A percentile compares a stretch with the other conserved stretches of the same genome.
Conservation (phyloP, 64 coral and sea anemone genomes). For the Porites australiensis region DNA sequence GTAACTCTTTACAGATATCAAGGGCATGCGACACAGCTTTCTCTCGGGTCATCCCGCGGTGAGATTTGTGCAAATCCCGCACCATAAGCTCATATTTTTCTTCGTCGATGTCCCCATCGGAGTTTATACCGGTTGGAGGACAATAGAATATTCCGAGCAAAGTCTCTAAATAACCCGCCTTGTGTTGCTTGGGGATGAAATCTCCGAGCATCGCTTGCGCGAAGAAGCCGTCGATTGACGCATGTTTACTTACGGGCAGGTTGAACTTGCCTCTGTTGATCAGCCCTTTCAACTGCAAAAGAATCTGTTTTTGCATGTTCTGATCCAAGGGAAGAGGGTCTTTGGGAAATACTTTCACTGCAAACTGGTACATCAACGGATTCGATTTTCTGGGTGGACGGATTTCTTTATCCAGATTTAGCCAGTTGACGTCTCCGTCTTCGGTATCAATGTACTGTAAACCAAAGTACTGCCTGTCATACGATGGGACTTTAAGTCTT, state of each 20-base stretch:
- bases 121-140: constrained; percentile 81
- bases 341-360: constrained; percentile 79
- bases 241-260: constrained; percentile 66
- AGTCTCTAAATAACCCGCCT: constrained; percentile 79
- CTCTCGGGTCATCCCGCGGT: constrained; percentile 73
- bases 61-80: constrained; percentile 79
- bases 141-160: constrained; percentile 73
- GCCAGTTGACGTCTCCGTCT: constrained; percentile 84
- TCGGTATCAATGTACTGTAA: constrained; percentile 76
- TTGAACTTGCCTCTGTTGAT: constrained; percentile 81
- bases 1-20: constrained; percentile 56
- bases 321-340: constrained; percentile 49
- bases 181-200: constrained; percentile 58
- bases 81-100: constrained; percentile 82
- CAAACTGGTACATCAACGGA: constrained; percentile 73
- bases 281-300: constrained; percentile 67
- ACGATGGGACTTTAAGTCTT: constrained; percentile 59
- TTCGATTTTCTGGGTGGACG: constrained; percentile 34
- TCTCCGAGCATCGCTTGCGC: constrained; percentile 84
- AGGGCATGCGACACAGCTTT: constrained; percentile 63
- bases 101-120: constrained; percentile 66
- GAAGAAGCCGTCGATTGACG: constrained; percentile 80
- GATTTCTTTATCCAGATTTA: constrained; percentile 76
- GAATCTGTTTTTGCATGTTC: constrained; percentile 24
- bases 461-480: constrained; percentile 78